These are phyloP conservation scores for Lacerta bilineata DNA, from an alignment of 2,797 vertebrate species.

Conservation along the genomic window DNA sequence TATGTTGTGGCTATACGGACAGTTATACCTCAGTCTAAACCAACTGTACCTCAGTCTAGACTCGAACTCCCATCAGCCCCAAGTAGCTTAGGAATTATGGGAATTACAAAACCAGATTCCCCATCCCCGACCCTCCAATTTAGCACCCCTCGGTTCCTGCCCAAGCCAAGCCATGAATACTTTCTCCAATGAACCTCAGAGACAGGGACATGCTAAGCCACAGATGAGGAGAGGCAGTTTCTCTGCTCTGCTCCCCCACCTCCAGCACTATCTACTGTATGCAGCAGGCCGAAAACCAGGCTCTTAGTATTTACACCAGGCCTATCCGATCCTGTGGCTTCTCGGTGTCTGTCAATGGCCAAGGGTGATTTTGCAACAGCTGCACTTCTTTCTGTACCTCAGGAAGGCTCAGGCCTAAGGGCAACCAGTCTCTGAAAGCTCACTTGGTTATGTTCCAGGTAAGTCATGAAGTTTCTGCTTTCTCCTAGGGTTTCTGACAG, in stretches of 20 bases:
- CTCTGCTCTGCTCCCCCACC: too few relatives aligned
- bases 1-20: not conserved
- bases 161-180: too few relatives aligned
- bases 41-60: not conserved
- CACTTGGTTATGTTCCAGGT: not conserved
- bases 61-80: not conserved
- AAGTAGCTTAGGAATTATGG: not conserved
- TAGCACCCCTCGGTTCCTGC: not conserved
- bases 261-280: too few relatives aligned
- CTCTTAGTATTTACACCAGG: not conserved
- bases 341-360: not conserved
- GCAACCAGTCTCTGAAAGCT: not conserved
- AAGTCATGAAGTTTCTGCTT: not conserved
- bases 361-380: not conserved
- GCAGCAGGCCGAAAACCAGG: not conserved
- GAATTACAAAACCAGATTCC: not conserved
- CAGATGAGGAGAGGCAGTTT: too few relatives aligned
- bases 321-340: not conserved
- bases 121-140: not conserved
- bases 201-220: too few relatives aligned
- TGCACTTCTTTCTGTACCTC: not conserved
- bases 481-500: not conserved
- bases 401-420: not conserved
- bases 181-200: not conserved
- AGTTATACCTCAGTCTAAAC: not conserved